Evolutionary conservation across 2,797 vertebrate genomes (phyloP).

Genomic region (Bucorvus abyssinicus): DNA sequence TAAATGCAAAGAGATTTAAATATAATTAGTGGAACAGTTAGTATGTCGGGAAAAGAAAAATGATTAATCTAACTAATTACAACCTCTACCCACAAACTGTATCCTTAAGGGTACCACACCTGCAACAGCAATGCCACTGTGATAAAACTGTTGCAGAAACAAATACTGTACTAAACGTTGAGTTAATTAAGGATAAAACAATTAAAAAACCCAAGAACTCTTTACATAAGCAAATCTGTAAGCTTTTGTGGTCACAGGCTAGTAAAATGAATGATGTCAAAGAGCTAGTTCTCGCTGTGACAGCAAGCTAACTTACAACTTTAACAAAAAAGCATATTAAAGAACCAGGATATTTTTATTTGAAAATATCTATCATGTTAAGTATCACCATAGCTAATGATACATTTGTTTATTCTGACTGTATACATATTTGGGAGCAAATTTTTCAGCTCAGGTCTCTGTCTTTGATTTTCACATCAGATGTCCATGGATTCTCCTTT

Average conservation of each 20-base stretch:
- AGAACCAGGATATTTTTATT: background rate
- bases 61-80: background rate
- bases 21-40: background rate
- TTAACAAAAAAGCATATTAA: background rate
- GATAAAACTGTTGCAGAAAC: background rate
- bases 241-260: background rate
- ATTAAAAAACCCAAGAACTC: background rate
- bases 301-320: background rate
- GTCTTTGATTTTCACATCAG: background rate
- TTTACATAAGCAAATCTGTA: background rate
- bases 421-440: background rate
- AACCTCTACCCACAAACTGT: background rate
- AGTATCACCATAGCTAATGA: background rate
- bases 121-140: background rate
- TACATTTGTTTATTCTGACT: background rate
- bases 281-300: background rate
- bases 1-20: background rate
- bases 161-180: background rate
- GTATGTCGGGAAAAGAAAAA: background rate
- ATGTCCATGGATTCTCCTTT: background rate
- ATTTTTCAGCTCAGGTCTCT: background rate
- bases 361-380: background rate
- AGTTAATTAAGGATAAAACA: background rate
- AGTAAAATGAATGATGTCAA: background rate
- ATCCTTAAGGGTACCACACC: background rate